Percentiles rank a stretch among this genome's conserved stretches.
Conservation (phyloP, 2,888 invertebrate genomes). For the Drosophila pullipes region DNA sequence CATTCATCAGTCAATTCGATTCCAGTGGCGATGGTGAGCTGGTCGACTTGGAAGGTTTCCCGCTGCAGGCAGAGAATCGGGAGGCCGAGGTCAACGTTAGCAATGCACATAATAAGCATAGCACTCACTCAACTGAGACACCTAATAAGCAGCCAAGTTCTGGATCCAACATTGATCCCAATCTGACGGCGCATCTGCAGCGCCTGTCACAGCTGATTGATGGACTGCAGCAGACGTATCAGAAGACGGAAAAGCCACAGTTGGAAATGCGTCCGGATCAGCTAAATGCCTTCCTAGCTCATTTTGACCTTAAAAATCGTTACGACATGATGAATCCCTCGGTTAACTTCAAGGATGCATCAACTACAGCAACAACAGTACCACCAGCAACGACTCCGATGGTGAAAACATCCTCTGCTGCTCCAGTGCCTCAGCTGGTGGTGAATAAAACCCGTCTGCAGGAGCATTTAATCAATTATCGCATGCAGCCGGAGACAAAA, state of each 20-base stretch:
- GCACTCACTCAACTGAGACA: not conserved
- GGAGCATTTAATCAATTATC: constrained; percentile 59
- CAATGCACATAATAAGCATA: constrained; percentile 4
- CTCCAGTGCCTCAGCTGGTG: constrained; percentile 35
- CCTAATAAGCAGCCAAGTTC: constrained; percentile 20
- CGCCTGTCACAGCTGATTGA: constrained; percentile 84
- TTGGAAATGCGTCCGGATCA: constrained; percentile 84
- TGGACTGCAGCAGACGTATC: constrained; percentile 83
- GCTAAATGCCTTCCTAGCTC: constrained; percentile 84
- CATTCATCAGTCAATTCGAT: constrained; percentile 61
- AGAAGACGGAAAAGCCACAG: constrained; percentile 68
- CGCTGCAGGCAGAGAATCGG: constrained; percentile 65
- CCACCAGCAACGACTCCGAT: constrained; percentile 12
- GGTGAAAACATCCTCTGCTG: not conserved
- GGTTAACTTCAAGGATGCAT: constrained; percentile 6
- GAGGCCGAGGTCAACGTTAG: constrained; percentile 45
- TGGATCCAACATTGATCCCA: constrained; percentile 75
- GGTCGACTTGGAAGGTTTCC: constrained; percentile 66
- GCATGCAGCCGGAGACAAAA: constrained; percentile 80
- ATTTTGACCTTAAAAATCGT: constrained; percentile 84
- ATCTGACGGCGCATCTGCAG: constrained; percentile 83
- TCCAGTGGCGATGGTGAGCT: constrained; percentile 83
- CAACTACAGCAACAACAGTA: constrained; percentile 6
- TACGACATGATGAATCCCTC: constrained; percentile 74
- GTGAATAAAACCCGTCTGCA: constrained; percentile 59